Conservation (phyloP, 2,113 vertebrate genomes). For the Corapipo altera region DNA sequence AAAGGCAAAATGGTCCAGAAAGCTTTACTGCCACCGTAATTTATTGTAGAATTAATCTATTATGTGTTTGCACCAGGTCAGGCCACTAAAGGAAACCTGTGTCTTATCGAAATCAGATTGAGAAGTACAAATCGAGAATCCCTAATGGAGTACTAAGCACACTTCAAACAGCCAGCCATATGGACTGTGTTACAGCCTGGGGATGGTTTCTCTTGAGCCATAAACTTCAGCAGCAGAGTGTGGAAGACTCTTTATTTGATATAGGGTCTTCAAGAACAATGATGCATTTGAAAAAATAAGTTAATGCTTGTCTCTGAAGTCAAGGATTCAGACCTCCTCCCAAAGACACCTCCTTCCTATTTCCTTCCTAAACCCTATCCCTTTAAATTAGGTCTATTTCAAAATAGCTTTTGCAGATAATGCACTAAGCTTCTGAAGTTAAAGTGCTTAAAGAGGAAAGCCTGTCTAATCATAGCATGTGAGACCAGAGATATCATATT, state of each 20-base stretch:
- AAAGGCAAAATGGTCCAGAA: conserved; percentile 72
- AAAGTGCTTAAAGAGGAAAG: conserved; percentile 27
- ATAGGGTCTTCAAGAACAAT: conserved; percentile 41
- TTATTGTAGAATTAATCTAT: conserved; percentile 77
- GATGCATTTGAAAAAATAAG: conserved; percentile 8
- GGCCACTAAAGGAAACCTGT: conserved; percentile 67
- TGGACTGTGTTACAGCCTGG: conserved; percentile 76
- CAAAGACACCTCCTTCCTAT: not conserved
- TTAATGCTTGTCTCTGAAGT: not conserved
- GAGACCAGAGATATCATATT: conserved; percentile 27
- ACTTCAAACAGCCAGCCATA: conserved; percentile 82
- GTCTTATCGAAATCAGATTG: conserved; percentile 79
- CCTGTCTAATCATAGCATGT: not conserved
- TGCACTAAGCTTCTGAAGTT: not conserved
- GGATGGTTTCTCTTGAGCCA: conserved; percentile 68
- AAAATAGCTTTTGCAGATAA: conserved; percentile 20
- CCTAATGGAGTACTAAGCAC: conserved; percentile 77
- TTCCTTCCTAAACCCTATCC: not conserved
- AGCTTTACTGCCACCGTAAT: conserved; percentile 74
- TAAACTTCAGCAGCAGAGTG: conserved; percentile 54
- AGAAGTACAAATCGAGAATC: conserved; percentile 71
- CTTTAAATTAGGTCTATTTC: not conserved
- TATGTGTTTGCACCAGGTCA: conserved; percentile 74
- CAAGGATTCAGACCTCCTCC: not conserved
- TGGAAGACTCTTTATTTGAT: conserved; percentile 41